These are phyloP conservation scores for Ceratitis capitata DNA, from an alignment of 1,140 invertebrate genomes.

Conservation along the genomic window DNA sequence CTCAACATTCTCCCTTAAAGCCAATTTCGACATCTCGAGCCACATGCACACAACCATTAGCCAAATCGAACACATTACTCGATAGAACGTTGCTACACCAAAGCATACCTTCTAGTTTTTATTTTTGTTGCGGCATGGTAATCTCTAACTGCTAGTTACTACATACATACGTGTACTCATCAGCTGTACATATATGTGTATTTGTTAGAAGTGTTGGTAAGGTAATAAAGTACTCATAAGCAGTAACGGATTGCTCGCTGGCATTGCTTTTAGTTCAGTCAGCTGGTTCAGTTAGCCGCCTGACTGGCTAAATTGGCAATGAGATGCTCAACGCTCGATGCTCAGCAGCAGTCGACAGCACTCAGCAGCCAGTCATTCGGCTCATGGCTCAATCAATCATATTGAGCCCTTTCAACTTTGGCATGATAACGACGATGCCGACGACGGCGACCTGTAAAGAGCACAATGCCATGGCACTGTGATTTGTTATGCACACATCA, in stretches of 20 bases:
- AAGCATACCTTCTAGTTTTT: background rate
- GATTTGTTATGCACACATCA: background rate
- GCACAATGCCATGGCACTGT: background rate
- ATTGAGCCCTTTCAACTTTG: conserved; percentile 12
- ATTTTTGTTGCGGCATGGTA: no score
- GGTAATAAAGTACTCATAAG: background rate
- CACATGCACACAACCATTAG: background rate
- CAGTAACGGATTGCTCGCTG: background rate
- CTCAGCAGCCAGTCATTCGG: background rate
- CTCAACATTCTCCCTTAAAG: background rate
- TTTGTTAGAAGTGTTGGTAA: background rate
- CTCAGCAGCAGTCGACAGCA: no score
- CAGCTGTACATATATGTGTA: background rate
- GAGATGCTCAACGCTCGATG: no score
- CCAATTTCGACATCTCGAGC: background rate
- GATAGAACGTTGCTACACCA: background rate
- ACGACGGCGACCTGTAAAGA: background rate
- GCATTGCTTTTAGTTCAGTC: background rate
- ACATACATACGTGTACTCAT: no score
- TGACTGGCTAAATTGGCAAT: background rate
- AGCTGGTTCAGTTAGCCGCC: background rate
- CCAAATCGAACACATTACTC: background rate
- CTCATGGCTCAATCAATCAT: conserved; percentile 8
- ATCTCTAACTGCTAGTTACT: background rate
- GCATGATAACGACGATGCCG: no score